Base-by-base conservation (phyloP, 2,888 invertebrate genomes). In the Parnassius smintheus region DNA sequence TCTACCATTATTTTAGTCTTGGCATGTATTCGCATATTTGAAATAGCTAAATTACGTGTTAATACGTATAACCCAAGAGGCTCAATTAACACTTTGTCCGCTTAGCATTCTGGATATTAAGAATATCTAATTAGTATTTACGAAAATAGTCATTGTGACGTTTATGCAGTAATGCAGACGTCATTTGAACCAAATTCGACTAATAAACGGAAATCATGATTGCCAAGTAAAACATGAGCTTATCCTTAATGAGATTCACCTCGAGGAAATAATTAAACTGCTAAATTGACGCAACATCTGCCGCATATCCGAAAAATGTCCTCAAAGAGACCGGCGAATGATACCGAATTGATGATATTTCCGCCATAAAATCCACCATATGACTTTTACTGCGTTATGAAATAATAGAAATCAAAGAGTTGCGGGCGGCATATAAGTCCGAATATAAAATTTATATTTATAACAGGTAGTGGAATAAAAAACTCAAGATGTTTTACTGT, bases 181-280 rank as follows among this genome's bases (percentile, higher is more conserved):
- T 77, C 75, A 77, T 69, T 62, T 61, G 56, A 65, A 66, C 68
- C 62, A 53, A 64, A 68, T 64, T 56, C 61, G 62, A 59, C 64
- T 70, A 73, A 73, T 75, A 70, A 75, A 76, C 74, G 74, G 71
- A 68, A 69, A 35, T 64, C 52, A 61, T 61, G 56, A 56, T 56
- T 62, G 67, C 60, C 67, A 68, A 70, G 65, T 58, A 65, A 56
- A 41, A 13, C 13, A 52, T 56, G 42, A 41, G 51, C 51, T 54
- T 46, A 59, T 50, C 52, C 57, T 54, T 55, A 59, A 41, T 61
- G 44, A 62, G 58, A 68, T 69, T 68, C 64, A 66, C 60, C 63
- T 56, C 62, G 68, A 71, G 65, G 45, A 50, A 62, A 54, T 45
- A 59, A 50, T 59, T 42, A 49, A 54, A 59, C 25, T 3, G 50